These are phyloP conservation scores for Stichodactyla mertensii DNA, from an alignment of 64 coral and sea anemone genomes.

Conservation along the genomic window DNA sequence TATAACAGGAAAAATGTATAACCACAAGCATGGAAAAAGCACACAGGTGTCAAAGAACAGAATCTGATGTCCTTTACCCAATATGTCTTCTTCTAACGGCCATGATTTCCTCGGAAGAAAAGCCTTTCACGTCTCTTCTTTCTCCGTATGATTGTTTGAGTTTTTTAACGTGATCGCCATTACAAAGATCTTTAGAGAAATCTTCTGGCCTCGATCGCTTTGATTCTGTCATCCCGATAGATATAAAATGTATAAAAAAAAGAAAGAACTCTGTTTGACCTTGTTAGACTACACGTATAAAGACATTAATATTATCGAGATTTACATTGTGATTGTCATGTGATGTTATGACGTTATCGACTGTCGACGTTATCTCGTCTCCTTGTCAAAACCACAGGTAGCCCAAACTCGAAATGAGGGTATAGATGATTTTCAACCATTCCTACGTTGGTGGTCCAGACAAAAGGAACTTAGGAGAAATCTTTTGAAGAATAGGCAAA, in stretches of 20 bases:
- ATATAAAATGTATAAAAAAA: not conserved
- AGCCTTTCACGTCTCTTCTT: not conserved
- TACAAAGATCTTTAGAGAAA: not conserved
- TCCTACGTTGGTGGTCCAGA: no score
- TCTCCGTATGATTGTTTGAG: not conserved
- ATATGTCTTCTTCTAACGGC: slow-evolving; percentile 28
- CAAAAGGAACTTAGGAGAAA: no score
- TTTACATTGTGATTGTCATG: not conserved
- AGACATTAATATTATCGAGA: not conserved
- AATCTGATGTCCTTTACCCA: slow-evolving; percentile 9
- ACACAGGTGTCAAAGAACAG: not conserved
- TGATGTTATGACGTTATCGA: not conserved
- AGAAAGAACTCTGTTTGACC: not conserved
- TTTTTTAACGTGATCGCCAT: not conserved
- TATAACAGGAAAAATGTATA: no score
- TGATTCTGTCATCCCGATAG: not conserved
- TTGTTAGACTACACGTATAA: not conserved
- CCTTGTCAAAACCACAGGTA: no score
- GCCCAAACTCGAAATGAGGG: no score
- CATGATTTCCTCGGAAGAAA: slow-evolving; percentile 28
- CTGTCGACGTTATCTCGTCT: no score
- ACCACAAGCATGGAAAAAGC: no score
- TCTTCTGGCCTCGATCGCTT: not conserved
- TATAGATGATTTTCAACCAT: no score
- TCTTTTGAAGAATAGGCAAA: no score